Conservation (phyloP, 2,797 vertebrate species). For the Catostomus latipinnis region DNA sequence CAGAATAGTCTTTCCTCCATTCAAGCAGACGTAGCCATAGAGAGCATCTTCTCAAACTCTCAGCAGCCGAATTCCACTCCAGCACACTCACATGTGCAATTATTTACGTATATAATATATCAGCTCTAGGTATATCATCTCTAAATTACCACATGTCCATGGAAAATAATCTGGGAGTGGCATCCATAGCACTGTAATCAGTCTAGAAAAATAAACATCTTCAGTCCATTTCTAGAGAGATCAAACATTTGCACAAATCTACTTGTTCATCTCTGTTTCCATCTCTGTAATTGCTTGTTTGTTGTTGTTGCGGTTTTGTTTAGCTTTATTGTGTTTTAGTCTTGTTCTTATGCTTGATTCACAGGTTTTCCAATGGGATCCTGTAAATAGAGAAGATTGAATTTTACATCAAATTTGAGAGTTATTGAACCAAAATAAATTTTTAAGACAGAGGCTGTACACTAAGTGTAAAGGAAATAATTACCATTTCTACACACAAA, state of each 20-base stretch:
- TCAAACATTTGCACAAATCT: conserved; percentile 69
- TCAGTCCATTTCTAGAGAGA: conserved; percentile 85
- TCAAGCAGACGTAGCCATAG: conserved; percentile 67
- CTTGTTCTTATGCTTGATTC: conserved; percentile 77
- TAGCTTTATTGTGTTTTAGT: conserved; percentile 33
- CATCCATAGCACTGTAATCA: conserved; percentile 78
- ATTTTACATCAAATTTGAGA: conserved; percentile 54
- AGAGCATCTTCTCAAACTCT: conserved; percentile 69
- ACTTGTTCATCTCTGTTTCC: conserved; percentile 50
- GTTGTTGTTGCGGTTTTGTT: conserved; percentile 42
- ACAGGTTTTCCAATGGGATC: conserved; percentile 90
- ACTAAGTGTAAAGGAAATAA: too few relatives aligned
- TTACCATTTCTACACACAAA: too few relatives aligned
- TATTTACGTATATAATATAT: conserved; percentile 71
- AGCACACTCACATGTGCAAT: conserved; percentile 68
- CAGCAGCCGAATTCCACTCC: conserved; percentile 63
- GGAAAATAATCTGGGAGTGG: conserved; percentile 77
- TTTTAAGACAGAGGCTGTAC: too few relatives aligned
- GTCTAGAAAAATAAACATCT: conserved; percentile 99
- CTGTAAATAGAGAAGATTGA: conserved; percentile 77
- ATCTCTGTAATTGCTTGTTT: conserved; percentile 37
- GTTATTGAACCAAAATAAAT: background rate
- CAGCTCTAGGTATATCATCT: conserved; percentile 69
- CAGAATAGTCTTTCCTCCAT: conserved; percentile 84
- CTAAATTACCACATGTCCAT: conserved; percentile 74